Evolutionary conservation across 2,113 vertebrate species (phyloP).

Genomic region (Junco hyemalis): DNA sequence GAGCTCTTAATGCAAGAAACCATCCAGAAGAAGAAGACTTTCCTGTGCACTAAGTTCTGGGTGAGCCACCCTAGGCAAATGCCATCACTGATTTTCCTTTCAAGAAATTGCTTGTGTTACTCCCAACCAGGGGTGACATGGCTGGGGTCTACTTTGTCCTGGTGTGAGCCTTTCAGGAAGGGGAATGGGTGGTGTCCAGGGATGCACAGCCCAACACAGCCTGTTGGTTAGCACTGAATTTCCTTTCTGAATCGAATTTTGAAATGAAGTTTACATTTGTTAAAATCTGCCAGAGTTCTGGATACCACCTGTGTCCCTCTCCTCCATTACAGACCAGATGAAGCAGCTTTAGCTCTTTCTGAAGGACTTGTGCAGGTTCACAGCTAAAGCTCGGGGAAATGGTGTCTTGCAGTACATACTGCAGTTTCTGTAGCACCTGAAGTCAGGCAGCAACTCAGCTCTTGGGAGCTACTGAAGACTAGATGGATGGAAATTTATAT

Average conservation of each 20-base stretch:
- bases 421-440: not conserved
- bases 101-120: not conserved
- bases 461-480: not conserved
- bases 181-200: not conserved
- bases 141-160: not conserved
- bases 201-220: not conserved
- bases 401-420: not conserved
- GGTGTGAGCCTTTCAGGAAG: not conserved
- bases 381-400: not conserved
- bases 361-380: not conserved
- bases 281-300: not conserved
- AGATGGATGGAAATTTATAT: not conserved
- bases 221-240: not conserved
- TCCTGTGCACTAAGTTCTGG: constrained; percentile 46
- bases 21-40: constrained; percentile 42
- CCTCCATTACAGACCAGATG: not conserved
- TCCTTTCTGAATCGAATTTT: not conserved
- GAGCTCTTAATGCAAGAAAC: constrained; percentile 14
- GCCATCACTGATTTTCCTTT: not conserved
- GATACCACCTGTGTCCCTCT: not conserved
- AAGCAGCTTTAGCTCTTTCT: not conserved
- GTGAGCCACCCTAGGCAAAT: constrained; percentile 7
- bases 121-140: not conserved
- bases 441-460: not conserved
- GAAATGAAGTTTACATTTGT: not conserved